These are phyloP conservation scores for Scolanthus callimorphus DNA, from an alignment of 92 coral and sea anemone genomes.

Conservation along the genomic window DNA sequence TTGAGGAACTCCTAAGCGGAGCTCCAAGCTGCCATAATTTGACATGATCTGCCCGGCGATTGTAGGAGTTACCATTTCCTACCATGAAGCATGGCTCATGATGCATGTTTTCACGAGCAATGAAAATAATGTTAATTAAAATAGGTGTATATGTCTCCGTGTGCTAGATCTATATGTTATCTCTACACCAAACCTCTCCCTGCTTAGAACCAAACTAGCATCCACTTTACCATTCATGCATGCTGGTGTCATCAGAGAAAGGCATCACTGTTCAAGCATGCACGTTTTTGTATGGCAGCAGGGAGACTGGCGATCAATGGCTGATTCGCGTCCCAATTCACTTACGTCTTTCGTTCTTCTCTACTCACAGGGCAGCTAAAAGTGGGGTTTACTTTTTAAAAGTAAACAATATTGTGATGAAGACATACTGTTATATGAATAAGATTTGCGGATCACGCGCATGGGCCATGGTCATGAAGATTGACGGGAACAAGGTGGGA, in stretches of 20 bases:
- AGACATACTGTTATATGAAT: conserved; percentile 49
- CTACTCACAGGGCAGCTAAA: neutral
- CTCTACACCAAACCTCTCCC: neutral
- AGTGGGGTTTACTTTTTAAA: conserved; percentile 16
- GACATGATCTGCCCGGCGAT: no score
- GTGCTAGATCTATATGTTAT: no score
- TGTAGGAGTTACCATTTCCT: no score
- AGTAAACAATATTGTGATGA: neutral
- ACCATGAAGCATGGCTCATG: no score
- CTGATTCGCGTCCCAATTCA: no score
- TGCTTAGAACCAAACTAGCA: neutral
- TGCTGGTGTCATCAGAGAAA: neutral
- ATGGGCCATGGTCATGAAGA: conserved; percentile 59
- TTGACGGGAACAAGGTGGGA: conserved; percentile 43
- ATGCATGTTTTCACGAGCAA: no score
- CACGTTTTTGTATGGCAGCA: no score
- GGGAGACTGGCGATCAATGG: no score
- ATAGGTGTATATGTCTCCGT: no score
- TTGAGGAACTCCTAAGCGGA: neutral
- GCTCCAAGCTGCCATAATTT: no score
- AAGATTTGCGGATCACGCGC: conserved; percentile 54
- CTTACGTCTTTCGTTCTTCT: neutral
- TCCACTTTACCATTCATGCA: neutral
- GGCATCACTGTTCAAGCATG: no score
- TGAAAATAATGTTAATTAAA: no score